Percentiles rank a stretch among this genome's conserved stretches.
phyloP scores from a whole-genome alignment of 2,888 invertebrate species.

The Plagodis pulveraria region DNA sequence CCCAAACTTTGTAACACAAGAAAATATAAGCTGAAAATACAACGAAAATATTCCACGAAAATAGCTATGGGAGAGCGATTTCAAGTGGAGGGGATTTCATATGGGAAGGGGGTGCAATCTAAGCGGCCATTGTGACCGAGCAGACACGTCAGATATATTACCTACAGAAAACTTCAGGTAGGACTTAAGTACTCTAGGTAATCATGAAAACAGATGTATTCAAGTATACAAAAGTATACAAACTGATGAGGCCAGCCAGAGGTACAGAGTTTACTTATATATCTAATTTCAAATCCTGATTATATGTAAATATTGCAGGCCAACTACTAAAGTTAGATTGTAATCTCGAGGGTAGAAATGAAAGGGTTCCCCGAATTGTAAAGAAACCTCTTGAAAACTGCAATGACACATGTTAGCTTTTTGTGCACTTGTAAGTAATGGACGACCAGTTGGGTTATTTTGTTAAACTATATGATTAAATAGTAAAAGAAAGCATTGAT shows the following conservation, averaged over 20 bases:
- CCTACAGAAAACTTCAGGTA: neutral
- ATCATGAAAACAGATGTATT: neutral
- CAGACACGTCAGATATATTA: slow-evolving; percentile 29
- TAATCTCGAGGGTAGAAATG: slow-evolving; percentile 55
- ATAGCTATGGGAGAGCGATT: slow-evolving; percentile 14
- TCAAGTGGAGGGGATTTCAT: slow-evolving; percentile 14
- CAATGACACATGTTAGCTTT: slow-evolving; percentile 81
- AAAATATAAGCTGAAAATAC: slow-evolving; percentile 5
- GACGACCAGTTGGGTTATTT: slow-evolving; percentile 12
- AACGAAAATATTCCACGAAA: neutral
- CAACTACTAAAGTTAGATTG: slow-evolving; percentile 67
- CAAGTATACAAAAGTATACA: neutral
- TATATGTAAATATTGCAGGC: slow-evolving; percentile 53
- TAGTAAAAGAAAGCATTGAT: no score
- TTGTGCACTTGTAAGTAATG: slow-evolving; percentile 47
- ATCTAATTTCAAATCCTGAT: no score
- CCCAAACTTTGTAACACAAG: neutral
- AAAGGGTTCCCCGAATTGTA: slow-evolving; percentile 75
- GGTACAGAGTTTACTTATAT: no score
- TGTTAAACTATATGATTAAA: neutral
- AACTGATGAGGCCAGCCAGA: no score
- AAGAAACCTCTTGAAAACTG: slow-evolving; percentile 79
- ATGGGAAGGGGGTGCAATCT: slow-evolving; percentile 36
- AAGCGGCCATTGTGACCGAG: slow-evolving; percentile 42
- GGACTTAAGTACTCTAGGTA: no score